These are phyloP conservation scores for Dendrolimus kikuchii DNA, from an alignment of 1,140 invertebrate genomes.

Conservation along the genomic window DNA sequence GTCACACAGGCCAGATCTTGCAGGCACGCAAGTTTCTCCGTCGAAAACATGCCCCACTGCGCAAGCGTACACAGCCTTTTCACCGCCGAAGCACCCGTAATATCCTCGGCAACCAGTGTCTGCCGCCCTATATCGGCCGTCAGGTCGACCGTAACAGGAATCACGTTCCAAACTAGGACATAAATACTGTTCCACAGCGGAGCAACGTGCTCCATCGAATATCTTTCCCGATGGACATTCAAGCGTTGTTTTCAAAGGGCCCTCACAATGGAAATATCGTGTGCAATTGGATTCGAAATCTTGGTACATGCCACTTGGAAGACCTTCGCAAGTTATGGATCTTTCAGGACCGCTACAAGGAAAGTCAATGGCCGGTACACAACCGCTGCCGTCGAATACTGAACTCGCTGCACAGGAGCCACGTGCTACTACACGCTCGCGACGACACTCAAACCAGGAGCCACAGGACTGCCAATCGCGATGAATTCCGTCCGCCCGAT, in stretches of 20 bases:
- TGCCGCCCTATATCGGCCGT: slow-evolving; percentile 74
- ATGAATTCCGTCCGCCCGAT: slow-evolving; percentile 49
- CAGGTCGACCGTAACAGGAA: slow-evolving; percentile 63
- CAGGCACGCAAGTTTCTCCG: slow-evolving; percentile 69
- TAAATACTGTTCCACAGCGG: slow-evolving; percentile 37
- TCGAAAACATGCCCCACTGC: slow-evolving; percentile 68
- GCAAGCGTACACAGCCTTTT: slow-evolving; percentile 73
- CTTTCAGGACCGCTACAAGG: slow-evolving; percentile 56
- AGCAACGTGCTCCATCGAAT: slow-evolving; percentile 70
- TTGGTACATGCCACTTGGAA: slow-evolving; percentile 66
- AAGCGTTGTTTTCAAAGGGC: slow-evolving; percentile 50
- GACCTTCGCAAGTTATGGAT: slow-evolving; percentile 55
- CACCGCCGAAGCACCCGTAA: slow-evolving; percentile 71
- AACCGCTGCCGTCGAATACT: slow-evolving; percentile 55
- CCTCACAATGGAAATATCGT: slow-evolving; percentile 69
- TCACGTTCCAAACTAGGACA: slow-evolving; percentile 68
- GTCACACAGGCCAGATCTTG: slow-evolving; percentile 59
- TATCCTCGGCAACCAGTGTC: slow-evolving; percentile 74
- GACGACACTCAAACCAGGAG: slow-evolving; percentile 53
- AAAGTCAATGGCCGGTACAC: slow-evolving; percentile 39
- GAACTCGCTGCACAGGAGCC: slow-evolving; percentile 40
- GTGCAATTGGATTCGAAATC: slow-evolving; percentile 65
- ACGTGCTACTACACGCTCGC: slow-evolving; percentile 47
- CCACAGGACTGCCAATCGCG: slow-evolving; percentile 58
- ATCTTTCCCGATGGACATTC: slow-evolving; percentile 56